A percentile compares a stretch with the other conserved stretches of the same genome.
phyloP scores from a whole-genome alignment of 2,888 invertebrate genomes.

The Pterobdella sp. region DNA sequence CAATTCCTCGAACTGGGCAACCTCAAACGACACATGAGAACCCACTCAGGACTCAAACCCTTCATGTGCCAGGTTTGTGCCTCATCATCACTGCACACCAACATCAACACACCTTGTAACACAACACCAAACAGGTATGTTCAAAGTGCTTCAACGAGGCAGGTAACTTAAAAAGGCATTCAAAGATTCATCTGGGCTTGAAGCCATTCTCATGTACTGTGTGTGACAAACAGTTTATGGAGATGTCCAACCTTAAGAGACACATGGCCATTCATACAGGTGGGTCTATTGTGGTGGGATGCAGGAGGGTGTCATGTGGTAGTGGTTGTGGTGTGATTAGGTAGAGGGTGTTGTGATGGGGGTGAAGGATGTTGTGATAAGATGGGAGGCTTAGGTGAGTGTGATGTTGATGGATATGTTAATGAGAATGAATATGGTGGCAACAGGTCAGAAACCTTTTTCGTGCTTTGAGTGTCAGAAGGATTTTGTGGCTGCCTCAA shows the following conservation, averaged over 20 bases:
- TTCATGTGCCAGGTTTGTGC: conserved; percentile 7
- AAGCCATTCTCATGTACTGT: conserved; percentile 29
- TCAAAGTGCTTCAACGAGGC: conserved; percentile 26
- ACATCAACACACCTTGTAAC: neutral
- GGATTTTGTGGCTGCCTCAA: conserved; percentile 26
- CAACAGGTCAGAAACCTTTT: conserved; percentile 33
- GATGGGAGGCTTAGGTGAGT: too few species aligned
- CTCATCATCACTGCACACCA: neutral
- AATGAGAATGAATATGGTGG: too few species aligned
- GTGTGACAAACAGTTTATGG: conserved; percentile 30
- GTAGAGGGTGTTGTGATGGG: too few species aligned
- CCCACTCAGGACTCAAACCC: conserved; percentile 24
- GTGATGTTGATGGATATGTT: too few species aligned
- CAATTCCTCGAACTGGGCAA: conserved; percentile 29
- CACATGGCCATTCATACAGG: conserved; percentile 33
- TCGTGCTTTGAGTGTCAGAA: conserved; percentile 31
- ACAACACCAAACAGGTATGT: neutral
- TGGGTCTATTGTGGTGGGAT: too few species aligned
- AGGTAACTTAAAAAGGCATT: conserved; percentile 31
- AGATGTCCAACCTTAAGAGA: conserved; percentile 28
- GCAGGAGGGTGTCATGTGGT: too few species aligned
- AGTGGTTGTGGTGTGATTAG: too few species aligned
- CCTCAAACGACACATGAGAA: conserved; percentile 31
- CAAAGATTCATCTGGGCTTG: conserved; percentile 29
- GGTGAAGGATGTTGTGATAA: too few species aligned